A percentile compares a stretch with the other conserved stretches of the same genome.
Conservation (phyloP, 2,888 invertebrate genomes). For the Diaprepes abbreviatus region DNA sequence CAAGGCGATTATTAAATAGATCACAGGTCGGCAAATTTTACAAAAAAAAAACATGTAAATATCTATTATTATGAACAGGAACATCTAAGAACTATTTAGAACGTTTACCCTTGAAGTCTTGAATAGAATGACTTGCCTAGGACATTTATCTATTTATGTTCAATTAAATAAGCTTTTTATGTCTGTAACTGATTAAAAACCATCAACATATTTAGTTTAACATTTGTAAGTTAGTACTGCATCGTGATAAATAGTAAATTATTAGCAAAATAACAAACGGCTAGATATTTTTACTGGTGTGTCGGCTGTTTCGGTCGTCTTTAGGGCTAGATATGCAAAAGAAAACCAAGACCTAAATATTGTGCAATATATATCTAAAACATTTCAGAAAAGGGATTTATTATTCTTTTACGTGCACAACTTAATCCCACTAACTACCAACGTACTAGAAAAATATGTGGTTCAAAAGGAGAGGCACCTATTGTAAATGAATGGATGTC, state of each 20-base stretch:
- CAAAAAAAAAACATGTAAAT: background rate
- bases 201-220: background rate
- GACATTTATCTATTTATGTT: conserved; percentile 14
- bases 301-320: background rate
- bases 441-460: conserved; percentile 12
- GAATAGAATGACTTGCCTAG: conserved; percentile 12
- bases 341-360: no score
- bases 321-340: background rate
- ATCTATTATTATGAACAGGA: background rate
- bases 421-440: conserved; percentile 3
- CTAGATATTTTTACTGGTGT: background rate
- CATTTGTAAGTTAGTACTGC: background rate
- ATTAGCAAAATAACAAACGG: background rate
- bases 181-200: conserved; percentile 3
- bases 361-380: no score
- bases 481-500: conserved; percentile 42
- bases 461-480: conserved; percentile 30
- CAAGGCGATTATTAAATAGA: conserved; percentile 13
- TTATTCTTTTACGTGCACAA: background rate
- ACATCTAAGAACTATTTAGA: background rate
- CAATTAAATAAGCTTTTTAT: conserved; percentile 11
- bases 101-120: conserved; percentile 21
- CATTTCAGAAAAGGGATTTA: no score
- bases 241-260: background rate
- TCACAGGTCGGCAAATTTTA: background rate